Base-by-base conservation (phyloP, 1,140 invertebrate species). In the Leptinotarsa lineolata region DNA sequence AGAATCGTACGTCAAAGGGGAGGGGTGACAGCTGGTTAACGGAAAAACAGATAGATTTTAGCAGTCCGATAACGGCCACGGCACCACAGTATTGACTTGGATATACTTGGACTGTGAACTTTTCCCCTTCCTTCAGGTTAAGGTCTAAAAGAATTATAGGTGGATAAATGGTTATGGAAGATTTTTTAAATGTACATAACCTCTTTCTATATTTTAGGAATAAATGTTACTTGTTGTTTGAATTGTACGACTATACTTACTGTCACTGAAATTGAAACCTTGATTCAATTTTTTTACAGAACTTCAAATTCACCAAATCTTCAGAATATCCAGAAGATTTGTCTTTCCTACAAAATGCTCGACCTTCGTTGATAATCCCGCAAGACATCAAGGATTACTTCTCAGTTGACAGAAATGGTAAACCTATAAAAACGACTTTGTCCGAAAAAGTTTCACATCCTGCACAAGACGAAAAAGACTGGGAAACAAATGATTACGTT, bases 281-380 rank as follows among this genome's bases (percentile, higher is more conserved):
- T n/a, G 11, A 54, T 54, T n/a, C 48, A 54, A 70, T 73, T 75
- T 64, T 72, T 73, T 85, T 80, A 79, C 72, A 89, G 88, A 86
- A 86, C 78, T 89, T 89, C 81, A 86, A 88, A 80, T 87, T 89
- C 82, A 85, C 85, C n/a, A 86, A 88, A 70, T 72, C 68, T 78
- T 85, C 86, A 72, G 73, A 85, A 24, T 79, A 84, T 21, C 83
- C 85, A 39, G 85, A 89, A 65, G 88, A 90, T 74, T 77, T 88
- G 4, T 84, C 85, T 0, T 85, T 91, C 5, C 81, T 88, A 0
- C 89, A 90, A 77, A 92, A 92, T 78, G 89, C 90, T 0, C 81
- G 83, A 11, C 86, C 86, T 6, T 80, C 84, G 12, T 70, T 79
- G 3, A 71, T 71, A 8, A 81, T 89, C 67, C 83, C 87, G 0